These are phyloP conservation scores for Phenganax stokvisi DNA, from an alignment of 92 coral and sea anemone species.

Conservation along the genomic window DNA sequence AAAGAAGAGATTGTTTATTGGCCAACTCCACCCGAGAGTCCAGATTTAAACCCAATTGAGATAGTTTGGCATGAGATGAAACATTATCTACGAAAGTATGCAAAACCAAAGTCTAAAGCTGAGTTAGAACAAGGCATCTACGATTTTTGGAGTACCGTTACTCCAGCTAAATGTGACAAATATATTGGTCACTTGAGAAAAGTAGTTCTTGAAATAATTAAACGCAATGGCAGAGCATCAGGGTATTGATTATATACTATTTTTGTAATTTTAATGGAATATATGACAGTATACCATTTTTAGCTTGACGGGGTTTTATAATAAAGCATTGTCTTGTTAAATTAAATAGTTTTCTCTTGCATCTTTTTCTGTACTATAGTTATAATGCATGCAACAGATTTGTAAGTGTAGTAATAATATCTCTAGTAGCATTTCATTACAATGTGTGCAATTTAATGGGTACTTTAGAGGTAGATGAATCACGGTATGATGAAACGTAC, in stretches of 20 bases:
- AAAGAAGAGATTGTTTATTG: conserved; percentile 35
- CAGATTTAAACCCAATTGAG: conserved; percentile 46
- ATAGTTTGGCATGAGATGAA: conserved; percentile 36
- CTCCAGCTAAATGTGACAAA: conserved; percentile 41
- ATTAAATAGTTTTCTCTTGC: too few species aligned
- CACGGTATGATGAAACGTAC: too few species aligned
- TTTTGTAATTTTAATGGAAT: not conserved
- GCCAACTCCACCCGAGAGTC: conserved; percentile 46
- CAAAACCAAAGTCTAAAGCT: conserved; percentile 47
- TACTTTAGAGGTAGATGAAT: too few species aligned
- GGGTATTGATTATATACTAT: conserved; percentile 24
- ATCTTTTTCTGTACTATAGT: too few species aligned
- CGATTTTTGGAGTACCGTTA: conserved; percentile 49
- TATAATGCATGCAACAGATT: too few species aligned
- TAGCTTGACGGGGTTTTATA: too few species aligned
- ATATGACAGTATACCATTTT: not conserved
- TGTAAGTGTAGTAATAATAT: too few species aligned
- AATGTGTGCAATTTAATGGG: too few species aligned
- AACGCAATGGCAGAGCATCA: conserved; percentile 45
- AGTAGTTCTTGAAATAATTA: conserved; percentile 38
- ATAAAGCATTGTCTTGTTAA: too few species aligned
- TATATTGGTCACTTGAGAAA: conserved; percentile 52
- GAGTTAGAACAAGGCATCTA: conserved; percentile 36
- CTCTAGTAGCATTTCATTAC: too few species aligned
- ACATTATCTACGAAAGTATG: conserved; percentile 36